Base-by-base conservation (phyloP, 2,888 invertebrate species). In the Punctoribates punctum region DNA sequence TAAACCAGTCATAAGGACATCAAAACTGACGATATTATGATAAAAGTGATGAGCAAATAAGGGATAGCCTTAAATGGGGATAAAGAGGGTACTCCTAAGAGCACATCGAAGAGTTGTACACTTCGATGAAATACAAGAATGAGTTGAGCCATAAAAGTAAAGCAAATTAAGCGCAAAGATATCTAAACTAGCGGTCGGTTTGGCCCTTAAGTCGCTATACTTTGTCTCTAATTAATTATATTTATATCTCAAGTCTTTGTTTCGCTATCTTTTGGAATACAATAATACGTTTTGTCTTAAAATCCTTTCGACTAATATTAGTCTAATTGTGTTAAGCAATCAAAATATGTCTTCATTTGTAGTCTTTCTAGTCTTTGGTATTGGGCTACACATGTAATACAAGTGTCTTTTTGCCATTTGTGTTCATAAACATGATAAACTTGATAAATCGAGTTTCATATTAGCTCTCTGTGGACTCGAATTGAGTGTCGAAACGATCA, bases 121-220 rank as follows among this genome's bases (percentile, higher is more conserved):
- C 29, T 3, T 70, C 5, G 23, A 11, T 67, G 20, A 67, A 42
- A 38, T 23, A 48, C 48, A 48, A 23, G 38, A 25, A 72, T 46
- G 11, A 38, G 20, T n/a, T 46, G 20, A 72, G 17, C 65, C 29
- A 65, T n/a, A 72, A 29, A 60, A 27, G 23, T 23, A 29, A 57
- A 60, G 29, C 38, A 67, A 67, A 72, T 72, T 72, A 72, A 72
- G 72, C 46, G 46, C 20, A 67, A 67, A 67, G 65, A 67, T 67
- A 67, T 38, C 38, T 29, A 20, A 38, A 62, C 13, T 13, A 54
- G 23, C 54, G 54, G n/a, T 20, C 23, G 20, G n/a, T 9, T 20
- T 67, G 38, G n/a, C 27, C 15, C 34, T 38, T 13, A 15, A 67
- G 23, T 34, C 34, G 9, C 25, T 60, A 60, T 23, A 27, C 23